These are phyloP conservation scores for Chaetogeoica ovagalla DNA, from an alignment of 2,888 invertebrate genomes.

Conservation along the genomic window DNA sequence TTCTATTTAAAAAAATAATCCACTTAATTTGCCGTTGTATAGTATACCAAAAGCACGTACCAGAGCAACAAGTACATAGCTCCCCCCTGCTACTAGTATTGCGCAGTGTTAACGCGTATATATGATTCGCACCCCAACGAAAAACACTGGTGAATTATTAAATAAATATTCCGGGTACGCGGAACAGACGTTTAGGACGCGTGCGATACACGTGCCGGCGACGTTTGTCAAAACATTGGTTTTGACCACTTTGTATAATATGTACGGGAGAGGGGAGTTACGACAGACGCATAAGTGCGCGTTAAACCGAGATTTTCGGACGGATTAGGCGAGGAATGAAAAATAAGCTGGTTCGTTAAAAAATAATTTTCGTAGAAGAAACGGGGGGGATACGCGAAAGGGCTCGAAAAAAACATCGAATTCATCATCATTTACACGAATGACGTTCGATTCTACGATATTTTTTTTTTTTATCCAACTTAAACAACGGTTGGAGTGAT, in stretches of 20 bases:
- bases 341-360: slow-evolving; percentile 12
- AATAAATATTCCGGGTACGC: slow-evolving; percentile 41
- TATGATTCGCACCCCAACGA: slow-evolving; percentile 30
- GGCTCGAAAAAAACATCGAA: not conserved
- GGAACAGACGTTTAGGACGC: slow-evolving; percentile 35
- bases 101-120: slow-evolving; percentile 13
- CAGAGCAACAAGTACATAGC: slow-evolving; percentile 49
- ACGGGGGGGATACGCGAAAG: not conserved
- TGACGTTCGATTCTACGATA: too few species aligned
- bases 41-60: not conserved
- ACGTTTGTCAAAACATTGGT: slow-evolving; percentile 44
- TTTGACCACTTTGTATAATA: slow-evolving; percentile 9
- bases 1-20: slow-evolving; percentile 41
- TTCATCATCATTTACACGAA: not conserved
- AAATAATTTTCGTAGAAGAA: not conserved
- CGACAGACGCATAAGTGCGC: not conserved
- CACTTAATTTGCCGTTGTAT: slow-evolving; percentile 32
- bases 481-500: too few species aligned
- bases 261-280: not conserved
- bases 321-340: slow-evolving; percentile 1
- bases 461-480: too few species aligned
- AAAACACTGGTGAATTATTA: slow-evolving; percentile 41
- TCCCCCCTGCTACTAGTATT: slow-evolving; percentile 7
- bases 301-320: slow-evolving; percentile 34
- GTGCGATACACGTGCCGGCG: slow-evolving; percentile 31